phyloP scores from a whole-genome alignment of 1,140 invertebrate species.

The Anadara kagoshimensis region DNA sequence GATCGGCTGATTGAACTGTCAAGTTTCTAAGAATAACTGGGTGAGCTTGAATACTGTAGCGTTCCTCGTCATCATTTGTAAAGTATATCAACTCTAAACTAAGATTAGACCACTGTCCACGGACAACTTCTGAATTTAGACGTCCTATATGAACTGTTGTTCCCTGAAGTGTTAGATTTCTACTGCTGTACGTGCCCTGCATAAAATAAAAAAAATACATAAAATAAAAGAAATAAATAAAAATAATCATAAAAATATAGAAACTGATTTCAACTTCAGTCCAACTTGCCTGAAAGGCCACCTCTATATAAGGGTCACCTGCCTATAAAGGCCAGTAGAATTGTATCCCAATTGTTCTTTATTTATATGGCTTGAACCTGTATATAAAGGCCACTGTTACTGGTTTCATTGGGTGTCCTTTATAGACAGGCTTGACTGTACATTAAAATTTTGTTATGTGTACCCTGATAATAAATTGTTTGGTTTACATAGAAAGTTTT shows the following conservation, averaged over 20 bases:
- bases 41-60: conserved; percentile 78
- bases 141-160: conserved; percentile 72
- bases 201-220: conserved; percentile 34
- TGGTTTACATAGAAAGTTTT: no score
- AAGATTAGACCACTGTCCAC: conserved; percentile 76
- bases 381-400: no score
- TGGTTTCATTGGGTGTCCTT: no score
- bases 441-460: no score
- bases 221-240: not conserved
- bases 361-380: no score
- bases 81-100: conserved; percentile 77
- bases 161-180: conserved; percentile 72
- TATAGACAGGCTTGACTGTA: no score
- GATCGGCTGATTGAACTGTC: conserved; percentile 76
- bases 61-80: conserved; percentile 78
- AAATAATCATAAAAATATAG: not conserved
- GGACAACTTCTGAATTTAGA: conserved; percentile 73
- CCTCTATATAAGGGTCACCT: no score
- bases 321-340: no score
- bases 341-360: no score
- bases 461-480: no score
- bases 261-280: not conserved
- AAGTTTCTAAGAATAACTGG: conserved; percentile 75
- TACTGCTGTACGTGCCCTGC: conserved; percentile 73
- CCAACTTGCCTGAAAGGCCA: no score